Conservation (phyloP, 2,888 invertebrate genomes). For the Napeogenes sylphis region DNA sequence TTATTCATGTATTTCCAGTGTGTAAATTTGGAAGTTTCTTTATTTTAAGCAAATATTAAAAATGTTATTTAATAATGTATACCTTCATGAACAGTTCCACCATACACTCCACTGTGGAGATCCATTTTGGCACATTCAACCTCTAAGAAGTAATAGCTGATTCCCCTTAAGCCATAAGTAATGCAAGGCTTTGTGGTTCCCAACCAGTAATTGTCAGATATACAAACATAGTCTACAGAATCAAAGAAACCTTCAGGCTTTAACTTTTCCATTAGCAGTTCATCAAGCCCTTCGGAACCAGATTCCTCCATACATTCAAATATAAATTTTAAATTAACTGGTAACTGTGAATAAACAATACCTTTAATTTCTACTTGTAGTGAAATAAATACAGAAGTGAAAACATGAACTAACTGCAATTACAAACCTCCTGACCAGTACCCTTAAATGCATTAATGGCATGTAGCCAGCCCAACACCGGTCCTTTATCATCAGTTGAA, state of each 20-base stretch:
- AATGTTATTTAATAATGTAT: slow-evolving; percentile 37
- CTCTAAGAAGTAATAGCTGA: slow-evolving; percentile 93
- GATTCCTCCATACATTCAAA: slow-evolving; percentile 99
- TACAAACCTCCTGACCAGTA: slow-evolving; percentile 77
- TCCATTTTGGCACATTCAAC: slow-evolving; percentile 94
- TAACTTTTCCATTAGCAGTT: slow-evolving; percentile 79
- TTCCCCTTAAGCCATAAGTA: slow-evolving; percentile 96
- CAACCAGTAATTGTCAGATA: slow-evolving; percentile 99
- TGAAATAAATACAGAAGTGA: slow-evolving; percentile 10
- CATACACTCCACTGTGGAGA: slow-evolving; percentile 96
- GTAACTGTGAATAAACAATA: slow-evolving; percentile 61
- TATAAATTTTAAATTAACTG: slow-evolving; percentile 90
- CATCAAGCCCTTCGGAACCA: slow-evolving; percentile 97
- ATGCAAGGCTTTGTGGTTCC: slow-evolving; percentile 98
- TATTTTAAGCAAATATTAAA: too few relatives aligned
- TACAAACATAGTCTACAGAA: slow-evolving; percentile 95
- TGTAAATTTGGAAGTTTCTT: too few relatives aligned
- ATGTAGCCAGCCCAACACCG: slow-evolving; percentile 97
- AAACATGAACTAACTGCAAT: neutral
- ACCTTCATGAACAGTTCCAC: slow-evolving; percentile 90
- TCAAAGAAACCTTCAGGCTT: slow-evolving; percentile 85
- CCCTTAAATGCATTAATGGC: slow-evolving; percentile 92
- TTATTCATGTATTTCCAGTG: too few relatives aligned
- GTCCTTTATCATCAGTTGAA: slow-evolving; percentile 95
- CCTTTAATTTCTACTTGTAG: neutral